Base-by-base conservation (phyloP, 2,888 invertebrate genomes). In the Melieria crassipennis region DNA sequence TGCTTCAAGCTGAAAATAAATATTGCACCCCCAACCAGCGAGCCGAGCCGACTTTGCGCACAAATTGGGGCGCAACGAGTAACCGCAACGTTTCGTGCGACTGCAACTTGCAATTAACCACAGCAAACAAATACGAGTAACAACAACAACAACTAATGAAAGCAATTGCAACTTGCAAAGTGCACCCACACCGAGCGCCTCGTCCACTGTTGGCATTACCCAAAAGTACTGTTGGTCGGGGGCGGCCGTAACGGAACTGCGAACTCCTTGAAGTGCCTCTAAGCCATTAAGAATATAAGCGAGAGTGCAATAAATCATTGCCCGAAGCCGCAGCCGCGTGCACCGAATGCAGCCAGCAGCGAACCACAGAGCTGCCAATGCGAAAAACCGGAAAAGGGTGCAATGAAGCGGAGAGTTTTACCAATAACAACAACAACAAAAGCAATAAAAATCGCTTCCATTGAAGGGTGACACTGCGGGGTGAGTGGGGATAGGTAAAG, bases 1-100 rank as follows among this genome's bases (percentile, higher is more conserved):
- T 45, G 30, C 57, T 9, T n/a, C 30, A 43, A 1, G 4, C 30
- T 1, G 5, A 52, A 4, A 10, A 6, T 30, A n/a, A 10, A 42
- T 30, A 46, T 58, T 42, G 13, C 43, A 10, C 5, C 55, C 9
- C n/a, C 48, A n/a, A 52, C 46, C 48, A 47, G 46, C 13, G 16
- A 16, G 16, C 16, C 16, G 16, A 16, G 16, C 16, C 16, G 16
- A 16, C n/a, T n/a, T n/a, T n/a, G n/a, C n/a, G n/a, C n/a, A n/a
- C n/a, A n/a, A n/a, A n/a, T n/a, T n/a, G n/a, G n/a, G n/a, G n/a
- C n/a, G n/a, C n/a, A 11, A 57, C 64, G 48, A 56, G 55, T 30
- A 42, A 65, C 65, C 60, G 61, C 58, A 65, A 50, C 61, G 61
- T 65, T 58, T 65, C 82, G 79, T 73, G 75, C 73, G 73, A 30